Percentiles rank a stretch among this genome's conserved stretches.
Conservation (phyloP, 2,797 vertebrate genomes). For the Lepus townsendii region DNA sequence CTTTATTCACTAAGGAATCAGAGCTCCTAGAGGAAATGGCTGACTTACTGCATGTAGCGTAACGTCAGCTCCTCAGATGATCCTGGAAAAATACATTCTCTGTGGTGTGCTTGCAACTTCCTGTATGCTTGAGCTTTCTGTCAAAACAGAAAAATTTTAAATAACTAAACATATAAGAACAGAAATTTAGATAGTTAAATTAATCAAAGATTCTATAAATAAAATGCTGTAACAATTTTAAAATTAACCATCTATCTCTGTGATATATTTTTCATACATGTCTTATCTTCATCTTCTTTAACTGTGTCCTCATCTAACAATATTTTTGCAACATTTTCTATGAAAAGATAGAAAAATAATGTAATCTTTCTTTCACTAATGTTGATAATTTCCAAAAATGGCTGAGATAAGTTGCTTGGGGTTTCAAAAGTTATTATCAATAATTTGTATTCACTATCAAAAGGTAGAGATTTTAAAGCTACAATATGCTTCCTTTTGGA, state of each 20-base stretch:
- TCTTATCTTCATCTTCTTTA: conserved; percentile 36
- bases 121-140: neutral
- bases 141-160: neutral
- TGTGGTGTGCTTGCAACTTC: neutral
- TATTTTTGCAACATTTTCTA: conserved; percentile 11
- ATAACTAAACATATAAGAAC: neutral
- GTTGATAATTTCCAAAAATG: neutral
- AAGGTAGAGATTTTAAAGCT: neutral
- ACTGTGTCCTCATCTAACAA: neutral
- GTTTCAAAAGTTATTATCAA: neutral
- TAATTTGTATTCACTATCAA: neutral
- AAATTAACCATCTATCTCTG: neutral
- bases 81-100: neutral
- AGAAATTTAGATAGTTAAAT: neutral
- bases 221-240: neutral
- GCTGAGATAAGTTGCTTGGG: neutral
- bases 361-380: conserved; percentile 20
- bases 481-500: neutral
- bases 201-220: conserved; percentile 10
- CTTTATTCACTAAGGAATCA: neutral
- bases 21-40: neutral
- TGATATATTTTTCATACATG: neutral
- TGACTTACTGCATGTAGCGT: neutral
- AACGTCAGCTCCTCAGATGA: conserved; percentile 5
- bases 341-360: neutral